Percentiles rank a stretch among this genome's conserved stretches.
phyloP scores from a whole-genome alignment of 2,797 vertebrate genomes.

The Cyprinodon diabolis region DNA sequence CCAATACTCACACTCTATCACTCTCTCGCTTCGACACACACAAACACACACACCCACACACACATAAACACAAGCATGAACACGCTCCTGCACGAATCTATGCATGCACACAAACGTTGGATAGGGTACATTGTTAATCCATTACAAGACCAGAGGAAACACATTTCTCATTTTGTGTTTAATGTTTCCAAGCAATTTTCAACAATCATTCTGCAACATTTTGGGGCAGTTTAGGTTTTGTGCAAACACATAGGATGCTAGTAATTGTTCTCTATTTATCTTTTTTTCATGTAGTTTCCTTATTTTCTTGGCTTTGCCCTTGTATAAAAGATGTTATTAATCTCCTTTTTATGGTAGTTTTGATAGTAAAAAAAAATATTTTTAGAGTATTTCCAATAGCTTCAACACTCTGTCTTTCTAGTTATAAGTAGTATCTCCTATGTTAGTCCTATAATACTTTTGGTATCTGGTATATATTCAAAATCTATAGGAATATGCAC shows the following conservation, averaged over 20 bases:
- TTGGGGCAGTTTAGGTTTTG: constrained; percentile 61
- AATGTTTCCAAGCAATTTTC: constrained; percentile 71
- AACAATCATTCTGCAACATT: constrained; percentile 66
- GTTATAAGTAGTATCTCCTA: no score
- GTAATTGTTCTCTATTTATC: constrained; percentile 31
- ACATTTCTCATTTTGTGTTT: constrained; percentile 71
- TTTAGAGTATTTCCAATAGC: constrained; percentile 28
- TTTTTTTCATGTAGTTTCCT: constrained; percentile 42
- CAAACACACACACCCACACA: constrained; percentile 17
- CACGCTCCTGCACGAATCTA: constrained; percentile 8
- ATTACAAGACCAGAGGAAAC: constrained; percentile 70
- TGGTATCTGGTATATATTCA: no score
- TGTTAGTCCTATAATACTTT: no score
- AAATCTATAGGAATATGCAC: no score
- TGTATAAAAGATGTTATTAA: constrained; percentile 40
- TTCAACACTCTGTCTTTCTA: neutral
- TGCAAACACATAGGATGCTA: constrained; percentile 28
- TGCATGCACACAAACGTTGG: constrained; percentile 36
- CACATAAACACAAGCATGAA: constrained; percentile 3
- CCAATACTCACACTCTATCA: constrained; percentile 77
- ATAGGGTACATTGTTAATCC: constrained; percentile 71
- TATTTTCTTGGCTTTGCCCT: constrained; percentile 29
- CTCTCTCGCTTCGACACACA: constrained; percentile 40
- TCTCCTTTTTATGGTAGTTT: constrained; percentile 32
- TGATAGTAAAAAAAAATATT: constrained; percentile 25